Evolutionary conservation across 2,888 invertebrate genomes (phyloP).

Genomic region (Andricus curvator): DNA sequence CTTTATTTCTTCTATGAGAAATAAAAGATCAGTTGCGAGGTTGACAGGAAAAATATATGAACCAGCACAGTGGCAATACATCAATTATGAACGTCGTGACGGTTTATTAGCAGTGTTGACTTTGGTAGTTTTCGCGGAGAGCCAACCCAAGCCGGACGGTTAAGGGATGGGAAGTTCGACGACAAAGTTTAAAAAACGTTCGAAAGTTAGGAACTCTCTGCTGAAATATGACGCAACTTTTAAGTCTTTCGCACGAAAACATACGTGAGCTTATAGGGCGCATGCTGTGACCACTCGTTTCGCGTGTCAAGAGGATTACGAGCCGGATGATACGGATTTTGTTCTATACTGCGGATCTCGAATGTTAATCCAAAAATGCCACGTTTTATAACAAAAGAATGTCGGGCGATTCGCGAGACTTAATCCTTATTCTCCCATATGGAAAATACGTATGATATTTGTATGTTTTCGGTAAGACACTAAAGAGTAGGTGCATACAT

Average conservation of each 20-base stretch:
- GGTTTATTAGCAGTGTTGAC: conserved; percentile 52
- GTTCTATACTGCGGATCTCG: not conserved
- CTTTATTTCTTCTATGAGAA: conserved; percentile 7
- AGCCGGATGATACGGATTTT: conserved; percentile 27
- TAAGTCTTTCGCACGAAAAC: conserved; percentile 46
- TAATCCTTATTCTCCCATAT: not conserved
- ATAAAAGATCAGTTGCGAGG: conserved; percentile 10
- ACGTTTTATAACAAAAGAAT: conserved; percentile 15
- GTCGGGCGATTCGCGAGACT: not conserved
- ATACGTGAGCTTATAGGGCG: conserved; percentile 40
- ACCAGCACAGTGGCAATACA: conserved; percentile 42
- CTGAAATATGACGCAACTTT: conserved; percentile 35
- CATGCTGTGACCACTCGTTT: conserved; percentile 38
- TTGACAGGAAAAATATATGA: conserved; percentile 46
- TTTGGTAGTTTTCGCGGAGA: conserved; percentile 39
- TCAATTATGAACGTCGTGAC: conserved; percentile 44
- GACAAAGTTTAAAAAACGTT: conserved; percentile 36
- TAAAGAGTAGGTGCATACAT: not conserved
- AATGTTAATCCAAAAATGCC: conserved; percentile 10
- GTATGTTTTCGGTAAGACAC: not conserved
- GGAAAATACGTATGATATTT: not conserved
- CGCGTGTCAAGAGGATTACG: conserved; percentile 35
- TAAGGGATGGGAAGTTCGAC: conserved; percentile 32
- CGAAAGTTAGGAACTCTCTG: conserved; percentile 16
- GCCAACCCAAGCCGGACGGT: conserved; percentile 42